phyloP scores from a whole-genome alignment of 2,888 invertebrate genomes.

The Leptothorax acervorum region DNA sequence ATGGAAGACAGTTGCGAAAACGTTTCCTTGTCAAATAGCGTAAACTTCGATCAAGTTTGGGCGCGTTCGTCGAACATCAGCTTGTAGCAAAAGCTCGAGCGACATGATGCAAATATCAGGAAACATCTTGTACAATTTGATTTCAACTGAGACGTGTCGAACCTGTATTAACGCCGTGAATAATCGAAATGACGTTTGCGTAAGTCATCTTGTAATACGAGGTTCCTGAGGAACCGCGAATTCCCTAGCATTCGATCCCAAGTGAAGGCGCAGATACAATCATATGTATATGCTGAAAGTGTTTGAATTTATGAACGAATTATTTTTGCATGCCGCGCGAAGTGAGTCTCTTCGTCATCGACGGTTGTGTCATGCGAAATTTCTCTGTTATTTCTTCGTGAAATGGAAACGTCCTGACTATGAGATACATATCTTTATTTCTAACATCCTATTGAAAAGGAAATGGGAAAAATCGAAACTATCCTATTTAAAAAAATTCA shows the following conservation, averaged over 20 bases:
- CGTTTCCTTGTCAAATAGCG: not conserved
- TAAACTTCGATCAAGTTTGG: not conserved
- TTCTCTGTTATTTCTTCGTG: conserved; percentile 10
- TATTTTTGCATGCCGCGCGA: conserved; percentile 14
- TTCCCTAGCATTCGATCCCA: not conserved
- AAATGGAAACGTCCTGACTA: not conserved
- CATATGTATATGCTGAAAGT: not conserved
- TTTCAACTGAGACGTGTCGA: conserved; percentile 6
- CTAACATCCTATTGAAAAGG: not conserved
- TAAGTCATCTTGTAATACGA: conserved; percentile 19
- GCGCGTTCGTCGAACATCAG: not conserved
- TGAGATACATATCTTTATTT: not conserved
- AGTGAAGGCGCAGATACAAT: not conserved
- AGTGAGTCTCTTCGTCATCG: conserved; percentile 33
- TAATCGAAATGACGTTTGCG: conserved; percentile 34
- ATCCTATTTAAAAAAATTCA: not conserved
- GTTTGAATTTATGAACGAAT: conserved; percentile 31
- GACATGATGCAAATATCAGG: conserved; percentile 31
- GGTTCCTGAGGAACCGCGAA: not conserved
- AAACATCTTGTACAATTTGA: conserved; percentile 28
- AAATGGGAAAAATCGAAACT: not conserved
- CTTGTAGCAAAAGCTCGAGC: not conserved
- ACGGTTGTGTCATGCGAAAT: conserved; percentile 16
- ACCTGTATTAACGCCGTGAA: not conserved
- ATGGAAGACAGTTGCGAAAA: not conserved